phyloP scores from a whole-genome alignment of 1,140 invertebrate species.

The Lordiphosa stackelbergi region DNA sequence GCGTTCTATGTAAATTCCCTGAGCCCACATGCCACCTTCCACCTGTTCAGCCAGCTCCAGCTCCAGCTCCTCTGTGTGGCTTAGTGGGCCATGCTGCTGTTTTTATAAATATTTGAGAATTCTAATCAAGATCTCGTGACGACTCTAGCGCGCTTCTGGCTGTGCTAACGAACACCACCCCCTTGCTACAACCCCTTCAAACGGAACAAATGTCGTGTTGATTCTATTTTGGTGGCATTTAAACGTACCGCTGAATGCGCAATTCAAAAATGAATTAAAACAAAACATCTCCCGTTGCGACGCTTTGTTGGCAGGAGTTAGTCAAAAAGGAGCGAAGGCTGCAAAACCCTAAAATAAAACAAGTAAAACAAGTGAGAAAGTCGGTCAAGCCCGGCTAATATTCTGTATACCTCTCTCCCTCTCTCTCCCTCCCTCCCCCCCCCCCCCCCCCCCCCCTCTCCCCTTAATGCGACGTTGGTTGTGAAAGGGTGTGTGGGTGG shows the following conservation, averaged over 20 bases:
- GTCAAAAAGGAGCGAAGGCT: too few species aligned
- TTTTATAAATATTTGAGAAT: constrained; percentile 76
- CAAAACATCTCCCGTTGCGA: neutral
- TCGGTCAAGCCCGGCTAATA: too few species aligned
- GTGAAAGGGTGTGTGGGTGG: too few species aligned
- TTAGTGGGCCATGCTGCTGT: constrained; percentile 21
- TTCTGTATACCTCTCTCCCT: too few species aligned
- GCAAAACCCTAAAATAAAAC: too few species aligned
- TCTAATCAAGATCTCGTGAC: constrained; percentile 70
- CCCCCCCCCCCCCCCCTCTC: too few species aligned
- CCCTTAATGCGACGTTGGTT: too few species aligned
- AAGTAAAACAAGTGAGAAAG: too few species aligned
- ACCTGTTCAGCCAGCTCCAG: constrained; percentile 23
- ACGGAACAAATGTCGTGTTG: constrained; percentile 70
- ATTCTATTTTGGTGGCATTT: constrained; percentile 71
- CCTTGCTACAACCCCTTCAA: constrained; percentile 20
- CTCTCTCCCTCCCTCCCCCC: too few species aligned
- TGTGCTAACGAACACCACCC: constrained; percentile 6
- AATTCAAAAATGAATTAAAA: constrained; percentile 64
- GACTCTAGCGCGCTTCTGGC: constrained; percentile 15
- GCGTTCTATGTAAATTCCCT: constrained; percentile 66
- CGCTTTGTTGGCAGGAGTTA: too few species aligned
- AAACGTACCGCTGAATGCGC: constrained; percentile 68
- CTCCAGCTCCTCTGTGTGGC: constrained; percentile 10
- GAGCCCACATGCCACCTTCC: constrained; percentile 37